phyloP scores from a whole-genome alignment of 2,113 vertebrate species.

The Esox niger region DNA sequence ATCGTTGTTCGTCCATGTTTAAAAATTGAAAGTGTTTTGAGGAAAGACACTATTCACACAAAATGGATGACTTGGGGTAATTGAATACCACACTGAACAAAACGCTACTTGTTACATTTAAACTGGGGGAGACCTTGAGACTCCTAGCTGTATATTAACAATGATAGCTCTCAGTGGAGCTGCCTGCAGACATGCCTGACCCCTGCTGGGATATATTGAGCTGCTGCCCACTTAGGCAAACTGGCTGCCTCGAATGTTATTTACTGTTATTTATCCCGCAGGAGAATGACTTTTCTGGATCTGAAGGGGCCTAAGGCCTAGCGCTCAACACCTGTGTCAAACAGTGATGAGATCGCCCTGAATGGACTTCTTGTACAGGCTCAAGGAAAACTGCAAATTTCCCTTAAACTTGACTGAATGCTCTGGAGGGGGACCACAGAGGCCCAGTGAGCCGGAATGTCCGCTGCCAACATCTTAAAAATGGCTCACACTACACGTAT shows the following conservation, averaged over 20 bases:
- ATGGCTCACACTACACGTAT: slow-evolving; percentile 4
- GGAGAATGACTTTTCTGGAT: neutral
- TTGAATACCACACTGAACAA: slow-evolving; percentile 21
- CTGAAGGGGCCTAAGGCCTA: slow-evolving; percentile 3
- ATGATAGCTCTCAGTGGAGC: slow-evolving; percentile 28
- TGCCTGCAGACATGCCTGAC: slow-evolving; percentile 8
- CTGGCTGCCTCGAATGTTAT: neutral
- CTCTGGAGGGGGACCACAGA: slow-evolving; percentile 44
- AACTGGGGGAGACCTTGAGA: slow-evolving; percentile 27
- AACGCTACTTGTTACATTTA: slow-evolving; percentile 40
- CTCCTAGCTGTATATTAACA: slow-evolving; percentile 31
- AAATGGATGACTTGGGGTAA: slow-evolving; percentile 1
- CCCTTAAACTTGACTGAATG: slow-evolving; percentile 56
- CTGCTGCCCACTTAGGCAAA: slow-evolving; percentile 25
- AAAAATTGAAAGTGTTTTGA: slow-evolving; percentile 1
- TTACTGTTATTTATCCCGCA: neutral
- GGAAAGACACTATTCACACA: slow-evolving; percentile 6
- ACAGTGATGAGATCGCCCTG: slow-evolving; percentile 22
- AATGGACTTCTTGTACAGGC: slow-evolving; percentile 57
- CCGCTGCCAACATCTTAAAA: neutral
- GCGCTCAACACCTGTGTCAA: neutral
- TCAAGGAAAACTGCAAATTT: slow-evolving; percentile 37
- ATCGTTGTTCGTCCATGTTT: neutral
- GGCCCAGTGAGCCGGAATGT: slow-evolving; percentile 28
- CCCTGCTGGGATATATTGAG: slow-evolving; percentile 16